Percentiles rank a stretch among this genome's conserved stretches.
Conservation (phyloP, 2,797 vertebrate species). For the Poecile montanus region DNA sequence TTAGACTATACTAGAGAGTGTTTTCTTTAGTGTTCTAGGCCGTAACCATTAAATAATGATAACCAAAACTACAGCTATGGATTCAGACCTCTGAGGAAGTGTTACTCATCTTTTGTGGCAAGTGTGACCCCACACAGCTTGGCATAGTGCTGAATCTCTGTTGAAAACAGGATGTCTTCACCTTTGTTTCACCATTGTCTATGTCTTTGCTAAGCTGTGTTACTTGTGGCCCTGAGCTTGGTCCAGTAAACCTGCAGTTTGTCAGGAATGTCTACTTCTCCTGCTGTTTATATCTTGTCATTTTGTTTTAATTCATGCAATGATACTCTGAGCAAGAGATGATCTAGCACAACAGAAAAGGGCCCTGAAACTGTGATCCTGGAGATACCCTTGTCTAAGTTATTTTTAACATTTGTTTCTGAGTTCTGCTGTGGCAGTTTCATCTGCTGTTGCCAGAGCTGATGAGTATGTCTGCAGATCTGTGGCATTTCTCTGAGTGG, state of each 20-base stretch:
- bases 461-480: not conserved
- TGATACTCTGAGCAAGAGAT: not conserved
- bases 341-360: not conserved
- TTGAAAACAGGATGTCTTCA: not conserved
- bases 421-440: conserved; percentile 1
- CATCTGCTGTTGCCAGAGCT: not conserved
- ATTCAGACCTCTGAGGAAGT: not conserved
- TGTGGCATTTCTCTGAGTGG: conserved; percentile 8
- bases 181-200: not conserved
- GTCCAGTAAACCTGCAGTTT: not conserved
- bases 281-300: not conserved
- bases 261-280: not conserved
- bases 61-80: not conserved
- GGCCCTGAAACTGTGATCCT: not conserved
- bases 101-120: not conserved
- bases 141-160: not conserved
- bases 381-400: not conserved
- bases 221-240: not conserved
- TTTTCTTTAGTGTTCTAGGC: not conserved
- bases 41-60: not conserved
- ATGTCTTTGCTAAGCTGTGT: not conserved
- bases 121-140: not conserved
- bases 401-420: not conserved
- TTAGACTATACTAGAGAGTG: not conserved
- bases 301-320: not conserved